Base-by-base conservation (phyloP, 2,888 invertebrate species). In the Lasioglossum figueresi region DNA sequence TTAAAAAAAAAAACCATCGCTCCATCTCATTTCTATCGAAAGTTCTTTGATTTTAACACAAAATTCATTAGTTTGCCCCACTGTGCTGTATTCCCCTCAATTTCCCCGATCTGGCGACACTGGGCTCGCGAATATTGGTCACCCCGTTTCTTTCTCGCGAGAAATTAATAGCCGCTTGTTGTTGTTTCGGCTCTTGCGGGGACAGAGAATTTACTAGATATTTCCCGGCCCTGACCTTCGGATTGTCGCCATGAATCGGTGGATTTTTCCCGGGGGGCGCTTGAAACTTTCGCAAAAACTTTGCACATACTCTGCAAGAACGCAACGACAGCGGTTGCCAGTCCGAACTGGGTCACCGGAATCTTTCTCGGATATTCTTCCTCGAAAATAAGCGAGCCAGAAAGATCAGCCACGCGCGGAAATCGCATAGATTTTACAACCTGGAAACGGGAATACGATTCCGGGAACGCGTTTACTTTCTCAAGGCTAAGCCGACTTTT, bases 181-280 rank as follows among this genome's bases (percentile, higher is more conserved):
- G n/a, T 14, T 23, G 27, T 31, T 79, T 43, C 34, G 34, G 45
- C 16, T 48, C 3, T 37, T 0, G 16, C 6, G 31, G 31, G 12
- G 40, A 6, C 19, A 48, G 40, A 12, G 10, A 79, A 84, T 88
- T 89, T 88, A 86, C 63, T 83, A 82, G 82, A 83, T 88, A 76
- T 80, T 88, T 82, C 79, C 83, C 89, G 84, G 66, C 89, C 89
- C 72, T 89, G 89, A 89, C 89, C 89, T 89, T 89, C 82, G 73
- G 8, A 4, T 45, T 8, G 14, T 5, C 31, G 45, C 56, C 16
- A 56, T 66, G 76, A 75, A 80, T 82, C 75, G 48, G 23, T n/a
- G 31, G 52, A 85, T 85, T 63, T 68, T 83, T 76, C 68, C 52
- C 43, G 10, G 14, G 66, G 66, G 59, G 19, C n/a, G 37, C 16